Evolutionary conservation across 2,113 vertebrate species (phyloP).

Genomic region (Morone saxatilis): DNA sequence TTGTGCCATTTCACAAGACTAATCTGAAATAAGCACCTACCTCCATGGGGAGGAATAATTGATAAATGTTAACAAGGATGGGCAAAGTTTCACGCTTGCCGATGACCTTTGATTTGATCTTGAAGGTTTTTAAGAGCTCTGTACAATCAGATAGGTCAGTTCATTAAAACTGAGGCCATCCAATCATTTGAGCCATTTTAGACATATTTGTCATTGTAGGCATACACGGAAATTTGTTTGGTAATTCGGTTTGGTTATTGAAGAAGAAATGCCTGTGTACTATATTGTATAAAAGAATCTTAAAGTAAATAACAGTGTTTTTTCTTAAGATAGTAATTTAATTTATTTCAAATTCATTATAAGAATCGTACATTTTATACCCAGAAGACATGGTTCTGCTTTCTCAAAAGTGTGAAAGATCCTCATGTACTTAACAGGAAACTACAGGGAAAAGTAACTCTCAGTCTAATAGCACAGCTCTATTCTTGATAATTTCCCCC

Average conservation of each 20-base stretch:
- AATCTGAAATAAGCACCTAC: slow-evolving; percentile 65
- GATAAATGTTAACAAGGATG: slow-evolving; percentile 64
- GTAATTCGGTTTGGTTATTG: not conserved
- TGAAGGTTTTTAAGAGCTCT: slow-evolving; percentile 4
- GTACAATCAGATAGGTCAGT: not conserved
- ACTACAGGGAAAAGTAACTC: slow-evolving; percentile 32
- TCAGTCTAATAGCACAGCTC: slow-evolving; percentile 45
- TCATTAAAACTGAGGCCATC: not conserved
- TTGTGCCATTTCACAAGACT: slow-evolving; percentile 73
- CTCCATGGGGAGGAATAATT: slow-evolving; percentile 55
- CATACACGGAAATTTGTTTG: not conserved
- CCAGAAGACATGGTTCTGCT: not conserved
- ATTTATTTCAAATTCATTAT: not conserved
- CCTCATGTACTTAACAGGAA: slow-evolving; percentile 23
- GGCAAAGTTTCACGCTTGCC: slow-evolving; percentile 23
- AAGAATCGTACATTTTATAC: not conserved
- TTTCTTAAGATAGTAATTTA: not conserved
- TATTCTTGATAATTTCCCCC: slow-evolving; percentile 39
- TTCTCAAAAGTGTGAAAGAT: not conserved
- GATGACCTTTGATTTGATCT: slow-evolving; percentile 46
- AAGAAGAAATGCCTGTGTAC: not conserved
- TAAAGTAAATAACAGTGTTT: not conserved
- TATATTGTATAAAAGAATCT: no score
- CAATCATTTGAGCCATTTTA: not conserved
- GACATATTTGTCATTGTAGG: not conserved